A percentile compares a stretch with the other conserved stretches of the same genome.
Evolutionary conservation across 2,797 vertebrate species (phyloP).

Genomic region (Parauchenoglanis ngamensis): DNA sequence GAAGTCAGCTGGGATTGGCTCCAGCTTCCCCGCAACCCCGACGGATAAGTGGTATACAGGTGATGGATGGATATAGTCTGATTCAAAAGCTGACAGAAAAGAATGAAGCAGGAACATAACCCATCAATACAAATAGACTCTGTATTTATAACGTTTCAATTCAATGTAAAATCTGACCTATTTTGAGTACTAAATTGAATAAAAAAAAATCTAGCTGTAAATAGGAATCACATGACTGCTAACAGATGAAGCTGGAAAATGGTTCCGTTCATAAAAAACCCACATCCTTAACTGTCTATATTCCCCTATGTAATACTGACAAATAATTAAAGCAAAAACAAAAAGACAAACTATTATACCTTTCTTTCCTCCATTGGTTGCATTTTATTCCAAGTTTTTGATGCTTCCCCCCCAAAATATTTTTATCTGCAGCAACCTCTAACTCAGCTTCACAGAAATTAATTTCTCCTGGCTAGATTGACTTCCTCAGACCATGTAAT

Average conservation of each 20-base stretch:
- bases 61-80: too few species aligned
- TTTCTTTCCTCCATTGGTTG: background rate
- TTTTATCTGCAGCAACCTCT: background rate
- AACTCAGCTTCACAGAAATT: background rate
- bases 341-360: background rate
- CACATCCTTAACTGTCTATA: background rate
- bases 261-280: background rate
- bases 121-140: background rate
- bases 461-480: background rate
- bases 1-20: too few species aligned
- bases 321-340: background rate
- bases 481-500: background rate
- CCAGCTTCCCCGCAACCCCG: too few species aligned
- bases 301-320: background rate
- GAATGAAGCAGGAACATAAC: background rate
- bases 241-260: background rate
- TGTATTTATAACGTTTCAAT: background rate
- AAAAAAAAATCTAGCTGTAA: background rate
- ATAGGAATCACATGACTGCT: background rate
- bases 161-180: background rate
- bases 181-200: background rate
- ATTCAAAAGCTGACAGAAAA: background rate
- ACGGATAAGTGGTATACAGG: too few species aligned
- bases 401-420: background rate
- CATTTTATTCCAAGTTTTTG: background rate